These are phyloP conservation scores for Eospalax fontanierii DNA, from an alignment of 2,797 vertebrate species.

Conservation along the genomic window DNA sequence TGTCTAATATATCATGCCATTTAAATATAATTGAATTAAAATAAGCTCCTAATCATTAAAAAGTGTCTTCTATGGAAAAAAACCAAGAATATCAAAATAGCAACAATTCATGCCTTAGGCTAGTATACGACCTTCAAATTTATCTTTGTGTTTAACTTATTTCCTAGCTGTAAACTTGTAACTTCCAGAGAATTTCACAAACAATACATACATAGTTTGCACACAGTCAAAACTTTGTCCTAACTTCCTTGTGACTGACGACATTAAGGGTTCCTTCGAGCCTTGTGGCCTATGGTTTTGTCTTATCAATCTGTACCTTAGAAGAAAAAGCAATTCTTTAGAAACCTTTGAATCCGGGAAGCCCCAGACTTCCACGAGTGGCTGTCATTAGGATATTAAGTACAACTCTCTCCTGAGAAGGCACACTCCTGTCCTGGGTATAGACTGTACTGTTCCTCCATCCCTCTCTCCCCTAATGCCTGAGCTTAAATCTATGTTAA, in stretches of 20 bases:
- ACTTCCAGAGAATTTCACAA: neutral
- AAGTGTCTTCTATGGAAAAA: no score
- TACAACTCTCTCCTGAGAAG: neutral
- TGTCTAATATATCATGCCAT: no score
- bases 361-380: neutral
- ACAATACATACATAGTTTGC: neutral
- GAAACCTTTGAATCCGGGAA: neutral
- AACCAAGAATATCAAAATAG: no score
- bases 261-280: neutral
- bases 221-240: neutral
- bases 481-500: neutral
- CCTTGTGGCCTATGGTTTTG: neutral
- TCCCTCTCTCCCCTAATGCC: neutral
- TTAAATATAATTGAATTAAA: no score
- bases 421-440: neutral
- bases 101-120: neutral
- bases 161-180: neutral
- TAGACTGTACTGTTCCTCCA: neutral
- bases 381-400: neutral
- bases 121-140: no score
- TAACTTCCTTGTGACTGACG: neutral
- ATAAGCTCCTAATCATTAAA: no score
- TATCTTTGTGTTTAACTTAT: no score
- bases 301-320: neutral
- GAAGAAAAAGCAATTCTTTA: neutral